These are phyloP conservation scores for Arenaria interpres DNA, from an alignment of 2,113 vertebrate genomes.

Conservation along the genomic window DNA sequence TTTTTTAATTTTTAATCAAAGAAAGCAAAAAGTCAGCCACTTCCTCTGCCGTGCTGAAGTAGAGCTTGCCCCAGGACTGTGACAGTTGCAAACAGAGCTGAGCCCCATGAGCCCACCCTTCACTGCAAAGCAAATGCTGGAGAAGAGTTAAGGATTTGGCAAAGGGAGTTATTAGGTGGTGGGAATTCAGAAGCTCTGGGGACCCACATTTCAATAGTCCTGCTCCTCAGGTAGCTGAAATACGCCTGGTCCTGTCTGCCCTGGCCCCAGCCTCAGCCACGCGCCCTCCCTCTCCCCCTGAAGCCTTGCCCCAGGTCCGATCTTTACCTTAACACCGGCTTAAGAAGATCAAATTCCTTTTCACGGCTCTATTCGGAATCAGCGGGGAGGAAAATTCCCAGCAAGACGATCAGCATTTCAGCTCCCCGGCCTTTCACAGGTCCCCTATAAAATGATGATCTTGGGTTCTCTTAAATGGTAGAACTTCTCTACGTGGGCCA, in stretches of 20 bases:
- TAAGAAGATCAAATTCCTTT: constrained; percentile 21
- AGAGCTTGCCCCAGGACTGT: background rate
- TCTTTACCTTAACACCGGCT: background rate
- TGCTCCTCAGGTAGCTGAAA: background rate
- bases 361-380: background rate
- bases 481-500: background rate
- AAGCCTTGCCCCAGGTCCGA: background rate
- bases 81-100: background rate
- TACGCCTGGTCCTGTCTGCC: background rate
- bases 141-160: background rate
- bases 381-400: background rate
- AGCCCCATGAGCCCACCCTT: background rate
- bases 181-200: background rate
- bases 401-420: background rate
- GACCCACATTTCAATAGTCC: background rate
- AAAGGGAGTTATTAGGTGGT: background rate
- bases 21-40: background rate
- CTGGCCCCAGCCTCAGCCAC: background rate
- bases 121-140: background rate
- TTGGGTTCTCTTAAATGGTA: background rate
- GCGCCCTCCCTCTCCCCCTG: background rate
- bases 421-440: background rate
- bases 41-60: background rate
- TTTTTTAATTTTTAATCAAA: background rate
- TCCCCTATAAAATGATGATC: background rate